phyloP scores from a whole-genome alignment of 2,888 invertebrate genomes.

The Pyrocoelia pectoralis region DNA sequence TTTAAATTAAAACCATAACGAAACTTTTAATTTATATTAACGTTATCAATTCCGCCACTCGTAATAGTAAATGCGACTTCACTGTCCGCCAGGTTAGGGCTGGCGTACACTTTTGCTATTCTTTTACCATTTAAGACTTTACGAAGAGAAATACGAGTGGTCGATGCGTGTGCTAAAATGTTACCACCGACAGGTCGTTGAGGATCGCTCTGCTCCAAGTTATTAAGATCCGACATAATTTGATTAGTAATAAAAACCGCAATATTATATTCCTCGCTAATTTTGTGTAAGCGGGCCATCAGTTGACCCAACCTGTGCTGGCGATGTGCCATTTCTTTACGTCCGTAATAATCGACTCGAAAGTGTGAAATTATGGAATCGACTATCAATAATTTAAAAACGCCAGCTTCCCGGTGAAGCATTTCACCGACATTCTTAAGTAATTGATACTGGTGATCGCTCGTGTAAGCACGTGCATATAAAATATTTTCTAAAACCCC shows the following conservation, averaged over 20 bases:
- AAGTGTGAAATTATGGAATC: slow-evolving; percentile 84
- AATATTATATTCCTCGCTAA: slow-evolving; percentile 82
- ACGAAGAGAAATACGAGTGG: slow-evolving; percentile 74
- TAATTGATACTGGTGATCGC: slow-evolving; percentile 81
- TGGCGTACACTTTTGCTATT: slow-evolving; percentile 83
- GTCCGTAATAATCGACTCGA: slow-evolving; percentile 79
- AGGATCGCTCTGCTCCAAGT: slow-evolving; percentile 64
- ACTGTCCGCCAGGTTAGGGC: slow-evolving; percentile 82
- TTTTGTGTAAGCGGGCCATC: slow-evolving; percentile 79
- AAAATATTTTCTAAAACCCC: slow-evolving; percentile 80
- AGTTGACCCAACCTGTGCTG: slow-evolving; percentile 83
- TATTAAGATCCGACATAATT: slow-evolving; percentile 77
- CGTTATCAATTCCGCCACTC: slow-evolving; percentile 53
- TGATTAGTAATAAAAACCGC: slow-evolving; percentile 86
- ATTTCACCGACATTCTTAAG: slow-evolving; percentile 80
- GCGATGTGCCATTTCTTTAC: slow-evolving; percentile 80
- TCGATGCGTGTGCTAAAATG: slow-evolving; percentile 83
- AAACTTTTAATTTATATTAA: too few relatives aligned
- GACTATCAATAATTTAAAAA: slow-evolving; percentile 75
- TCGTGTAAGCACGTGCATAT: slow-evolving; percentile 83
- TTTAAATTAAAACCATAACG: too few relatives aligned
- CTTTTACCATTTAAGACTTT: slow-evolving; percentile 78
- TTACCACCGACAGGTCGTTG: slow-evolving; percentile 82
- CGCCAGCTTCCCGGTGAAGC: slow-evolving; percentile 81
- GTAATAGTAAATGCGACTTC: slow-evolving; percentile 81